Percentiles rank a stretch among this genome's conserved stretches.
Conservation (phyloP, 2,797 vertebrate genomes). For the Bradypodion pumilum region DNA sequence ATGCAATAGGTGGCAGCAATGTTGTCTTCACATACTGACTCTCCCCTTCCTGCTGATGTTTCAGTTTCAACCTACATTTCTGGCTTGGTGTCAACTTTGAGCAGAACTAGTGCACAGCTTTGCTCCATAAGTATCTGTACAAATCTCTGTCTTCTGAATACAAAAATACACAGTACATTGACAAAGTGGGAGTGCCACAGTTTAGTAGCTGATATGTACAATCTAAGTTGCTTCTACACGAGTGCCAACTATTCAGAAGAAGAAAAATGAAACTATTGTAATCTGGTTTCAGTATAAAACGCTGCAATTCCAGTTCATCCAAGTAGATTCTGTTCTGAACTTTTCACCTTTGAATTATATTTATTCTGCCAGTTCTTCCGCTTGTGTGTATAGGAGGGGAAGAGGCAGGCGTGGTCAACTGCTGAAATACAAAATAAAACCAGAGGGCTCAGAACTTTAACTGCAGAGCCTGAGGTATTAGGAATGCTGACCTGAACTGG, state of each 20-base stretch:
- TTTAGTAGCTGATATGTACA: background rate
- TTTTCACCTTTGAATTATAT: background rate
- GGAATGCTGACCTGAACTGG: background rate
- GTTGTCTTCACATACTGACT: background rate
- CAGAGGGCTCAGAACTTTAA: background rate
- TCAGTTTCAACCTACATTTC: background rate
- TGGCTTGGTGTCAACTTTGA: background rate
- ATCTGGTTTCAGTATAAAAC: background rate
- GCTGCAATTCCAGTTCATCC: background rate
- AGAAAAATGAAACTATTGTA: background rate
- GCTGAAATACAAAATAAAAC: background rate
- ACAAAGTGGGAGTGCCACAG: background rate
- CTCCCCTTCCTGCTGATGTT: background rate
- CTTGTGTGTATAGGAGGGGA: background rate
- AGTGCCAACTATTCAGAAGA: background rate
- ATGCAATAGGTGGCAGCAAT: background rate
- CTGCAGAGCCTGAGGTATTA: background rate
- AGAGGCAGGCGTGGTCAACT: background rate
- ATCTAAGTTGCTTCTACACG: slow-evolving; percentile 20
- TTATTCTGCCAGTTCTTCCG: background rate
- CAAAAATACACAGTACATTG: background rate
- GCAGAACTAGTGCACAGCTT: background rate
- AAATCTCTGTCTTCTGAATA: background rate
- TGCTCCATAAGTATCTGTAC: background rate
- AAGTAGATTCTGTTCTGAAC: background rate